phyloP scores from a whole-genome alignment of 2,888 invertebrate species.

The Chymomyza caudatula region DNA sequence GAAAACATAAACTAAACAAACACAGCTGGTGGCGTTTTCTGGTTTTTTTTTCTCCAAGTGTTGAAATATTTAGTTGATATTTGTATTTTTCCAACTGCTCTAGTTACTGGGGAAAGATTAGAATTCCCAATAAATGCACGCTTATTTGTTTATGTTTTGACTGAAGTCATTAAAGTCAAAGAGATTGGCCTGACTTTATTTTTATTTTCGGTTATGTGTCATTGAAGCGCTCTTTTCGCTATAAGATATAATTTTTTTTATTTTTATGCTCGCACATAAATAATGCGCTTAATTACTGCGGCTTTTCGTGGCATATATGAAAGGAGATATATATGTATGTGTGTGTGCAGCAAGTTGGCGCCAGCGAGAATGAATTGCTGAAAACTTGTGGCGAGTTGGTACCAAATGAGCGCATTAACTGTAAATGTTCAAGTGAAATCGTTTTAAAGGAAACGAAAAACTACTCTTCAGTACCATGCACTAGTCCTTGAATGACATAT shows the following conservation, averaged over 20 bases:
- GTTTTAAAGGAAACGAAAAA: too few relatives aligned
- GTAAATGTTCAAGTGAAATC: too few relatives aligned
- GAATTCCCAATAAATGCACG: not conserved
- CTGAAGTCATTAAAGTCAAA: not conserved
- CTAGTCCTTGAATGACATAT: too few relatives aligned
- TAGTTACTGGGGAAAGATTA: not conserved
- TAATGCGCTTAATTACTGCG: conserved; percentile 68
- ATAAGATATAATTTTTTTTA: not conserved
- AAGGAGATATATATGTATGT: not conserved
- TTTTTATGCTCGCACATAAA: conserved; percentile 35
- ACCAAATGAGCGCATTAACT: conserved; percentile 36
- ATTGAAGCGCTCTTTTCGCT: not conserved
- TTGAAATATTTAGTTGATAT: conserved; percentile 1
- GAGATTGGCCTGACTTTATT: not conserved
- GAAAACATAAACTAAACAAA: conserved; percentile 62
- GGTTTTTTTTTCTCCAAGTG: not conserved
- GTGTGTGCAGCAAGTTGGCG: not conserved
- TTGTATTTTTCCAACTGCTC: not conserved
- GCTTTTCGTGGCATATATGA: conserved; percentile 17
- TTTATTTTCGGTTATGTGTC: not conserved
- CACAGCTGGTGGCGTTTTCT: conserved; percentile 46
- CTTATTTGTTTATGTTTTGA: not conserved
- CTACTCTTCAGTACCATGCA: too few relatives aligned
- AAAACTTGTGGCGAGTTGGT: not conserved
- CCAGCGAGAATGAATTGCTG: not conserved